Conservation (phyloP, 2,888 invertebrate species). For the Frankliniella fusca region DNA sequence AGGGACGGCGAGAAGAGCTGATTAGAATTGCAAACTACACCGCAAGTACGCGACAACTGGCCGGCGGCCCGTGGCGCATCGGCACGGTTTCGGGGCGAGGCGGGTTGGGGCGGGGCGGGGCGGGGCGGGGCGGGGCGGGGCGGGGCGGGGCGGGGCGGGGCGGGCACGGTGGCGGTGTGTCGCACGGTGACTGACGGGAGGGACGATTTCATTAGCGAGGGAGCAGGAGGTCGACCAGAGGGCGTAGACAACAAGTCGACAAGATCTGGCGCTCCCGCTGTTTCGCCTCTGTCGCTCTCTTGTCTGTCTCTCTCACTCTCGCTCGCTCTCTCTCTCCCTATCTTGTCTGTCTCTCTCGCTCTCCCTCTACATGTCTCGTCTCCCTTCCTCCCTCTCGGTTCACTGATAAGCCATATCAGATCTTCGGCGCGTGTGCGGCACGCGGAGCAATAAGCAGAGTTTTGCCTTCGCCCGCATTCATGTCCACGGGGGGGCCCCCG, state of each 20-base stretch:
- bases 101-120: too few species aligned
- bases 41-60: conserved; percentile 16
- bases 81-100: background rate
- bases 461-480: too few species aligned
- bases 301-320: background rate
- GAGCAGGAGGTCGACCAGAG: too few species aligned
- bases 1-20: background rate
- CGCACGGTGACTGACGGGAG: background rate
- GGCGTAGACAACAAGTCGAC: too few species aligned
- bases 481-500: too few species aligned
- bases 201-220: too few species aligned
- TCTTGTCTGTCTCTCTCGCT: background rate
- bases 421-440: too few species aligned
- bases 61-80: background rate
- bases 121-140: background rate
- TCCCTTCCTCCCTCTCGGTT: background rate
- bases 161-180: background rate
- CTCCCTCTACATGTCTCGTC: background rate
- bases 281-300: too few species aligned
- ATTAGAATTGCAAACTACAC: conserved; percentile 15
- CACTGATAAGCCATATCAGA: too few species aligned
- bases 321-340: background rate
- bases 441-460: too few species aligned
- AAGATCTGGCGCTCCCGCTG: too few species aligned
- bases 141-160: background rate